Conservation (phyloP, 2,113 vertebrate genomes). For the Glaucidium brasilianum region DNA sequence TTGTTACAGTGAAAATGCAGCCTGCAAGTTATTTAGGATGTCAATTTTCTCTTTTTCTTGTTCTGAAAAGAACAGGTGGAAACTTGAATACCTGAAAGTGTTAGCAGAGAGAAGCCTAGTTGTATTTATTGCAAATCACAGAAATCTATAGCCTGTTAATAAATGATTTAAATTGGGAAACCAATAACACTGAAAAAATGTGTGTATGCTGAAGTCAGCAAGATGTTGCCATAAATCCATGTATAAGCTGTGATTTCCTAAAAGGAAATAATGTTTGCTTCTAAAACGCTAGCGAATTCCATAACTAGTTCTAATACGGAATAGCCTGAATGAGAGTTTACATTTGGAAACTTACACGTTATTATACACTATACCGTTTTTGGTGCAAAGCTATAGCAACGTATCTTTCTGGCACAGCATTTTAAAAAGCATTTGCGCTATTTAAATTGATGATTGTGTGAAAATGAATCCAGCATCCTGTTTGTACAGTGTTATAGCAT, state of each 20-base stretch:
- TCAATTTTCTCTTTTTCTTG: not conserved
- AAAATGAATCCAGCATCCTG: constrained; percentile 47
- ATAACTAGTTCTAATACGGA: not conserved
- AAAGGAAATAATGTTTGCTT: not conserved
- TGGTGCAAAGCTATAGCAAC: not conserved
- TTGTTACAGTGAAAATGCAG: not conserved
- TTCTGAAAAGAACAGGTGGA: not conserved
- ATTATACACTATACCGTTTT: not conserved
- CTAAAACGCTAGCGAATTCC: not conserved
- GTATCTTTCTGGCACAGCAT: not conserved
- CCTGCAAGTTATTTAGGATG: not conserved
- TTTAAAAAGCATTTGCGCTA: not conserved
- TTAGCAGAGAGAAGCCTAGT: not conserved
- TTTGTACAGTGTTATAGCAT: constrained; percentile 28
- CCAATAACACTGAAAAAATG: not conserved
- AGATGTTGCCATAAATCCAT: not conserved
- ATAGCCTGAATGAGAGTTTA: not conserved
- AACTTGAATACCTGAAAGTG: not conserved
- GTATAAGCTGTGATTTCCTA: not conserved
- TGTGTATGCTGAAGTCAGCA: not conserved
- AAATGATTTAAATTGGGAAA: not conserved
- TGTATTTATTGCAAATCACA: not conserved
- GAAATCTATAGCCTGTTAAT: not conserved
- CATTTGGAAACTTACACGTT: not conserved
- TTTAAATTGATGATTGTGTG: constrained; percentile 22